These are phyloP conservation scores for Fissipunctia ypsillon DNA, from an alignment of 2,888 invertebrate species.

Conservation along the genomic window DNA sequence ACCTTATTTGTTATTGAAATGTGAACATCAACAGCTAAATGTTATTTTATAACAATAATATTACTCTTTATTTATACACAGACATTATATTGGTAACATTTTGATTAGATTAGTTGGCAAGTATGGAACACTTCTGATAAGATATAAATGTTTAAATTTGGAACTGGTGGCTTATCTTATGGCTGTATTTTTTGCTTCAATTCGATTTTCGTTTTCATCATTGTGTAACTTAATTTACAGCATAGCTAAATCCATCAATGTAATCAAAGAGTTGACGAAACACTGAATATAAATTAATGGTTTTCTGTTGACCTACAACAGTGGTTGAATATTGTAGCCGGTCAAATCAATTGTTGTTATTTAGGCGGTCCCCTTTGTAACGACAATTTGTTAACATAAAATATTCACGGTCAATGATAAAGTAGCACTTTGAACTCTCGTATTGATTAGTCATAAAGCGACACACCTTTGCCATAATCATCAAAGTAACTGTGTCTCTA, in stretches of 20 bases:
- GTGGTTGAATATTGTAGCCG: neutral
- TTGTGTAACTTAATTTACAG: neutral
- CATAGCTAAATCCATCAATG: neutral
- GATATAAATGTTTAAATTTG: conserved; percentile 64
- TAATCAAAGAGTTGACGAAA: neutral
- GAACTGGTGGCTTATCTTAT: conserved; percentile 45
- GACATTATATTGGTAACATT: conserved; percentile 47
- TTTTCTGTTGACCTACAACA: conserved; percentile 19
- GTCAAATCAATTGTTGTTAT: conserved; percentile 40
- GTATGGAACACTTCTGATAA: conserved; percentile 66
- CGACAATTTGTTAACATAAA: conserved; percentile 43
- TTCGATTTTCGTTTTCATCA: conserved; percentile 11
- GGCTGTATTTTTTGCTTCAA: conserved; percentile 27
- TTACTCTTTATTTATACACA: conserved; percentile 43
- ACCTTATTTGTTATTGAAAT: conserved; percentile 30
- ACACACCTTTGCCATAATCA: conserved; percentile 52
- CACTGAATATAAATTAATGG: conserved; percentile 22
- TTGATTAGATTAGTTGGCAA: conserved; percentile 70
- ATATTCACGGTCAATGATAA: conserved; percentile 43
- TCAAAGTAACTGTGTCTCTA: conserved; percentile 41
- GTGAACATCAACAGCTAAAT: conserved; percentile 17
- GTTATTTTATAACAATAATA: conserved; percentile 33
- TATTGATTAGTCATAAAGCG: conserved; percentile 64
- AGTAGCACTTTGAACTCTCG: conserved; percentile 54
- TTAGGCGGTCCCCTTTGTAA: conserved; percentile 14